phyloP scores from a whole-genome alignment of 2,888 invertebrate species.

The Pammene aurita region DNA sequence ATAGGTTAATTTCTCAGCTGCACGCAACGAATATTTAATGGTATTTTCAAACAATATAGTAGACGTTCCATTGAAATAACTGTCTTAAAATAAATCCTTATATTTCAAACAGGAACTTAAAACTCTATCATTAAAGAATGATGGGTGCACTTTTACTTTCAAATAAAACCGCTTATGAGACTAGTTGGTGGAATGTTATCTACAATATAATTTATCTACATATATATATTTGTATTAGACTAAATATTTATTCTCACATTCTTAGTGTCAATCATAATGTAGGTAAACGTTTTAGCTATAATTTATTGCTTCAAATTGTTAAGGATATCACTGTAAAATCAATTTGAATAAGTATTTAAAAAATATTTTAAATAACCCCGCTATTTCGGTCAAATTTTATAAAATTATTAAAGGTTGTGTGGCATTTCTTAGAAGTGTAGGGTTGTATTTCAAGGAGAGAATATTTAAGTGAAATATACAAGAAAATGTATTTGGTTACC shows the following conservation, averaged over 20 bases:
- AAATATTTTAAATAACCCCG: no score
- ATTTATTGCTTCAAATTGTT: constrained; percentile 22
- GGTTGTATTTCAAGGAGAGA: background rate
- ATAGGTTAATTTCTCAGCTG: constrained; percentile 10
- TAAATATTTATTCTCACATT: constrained; percentile 29
- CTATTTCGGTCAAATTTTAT: no score
- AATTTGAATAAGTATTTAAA: background rate
- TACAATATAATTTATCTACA: constrained; percentile 57
- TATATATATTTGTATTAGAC: constrained; percentile 35
- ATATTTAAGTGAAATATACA: constrained; percentile 11
- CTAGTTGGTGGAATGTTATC: constrained; percentile 77
- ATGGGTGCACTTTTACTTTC: constrained; percentile 30
- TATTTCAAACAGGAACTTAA: constrained; percentile 45
- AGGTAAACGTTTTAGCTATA: constrained; percentile 19
- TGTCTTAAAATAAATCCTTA: constrained; percentile 29
- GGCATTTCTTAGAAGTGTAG: constrained; percentile 15
- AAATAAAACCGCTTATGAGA: constrained; percentile 63
- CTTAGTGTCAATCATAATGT: constrained; percentile 24
- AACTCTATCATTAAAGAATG: constrained; percentile 37
- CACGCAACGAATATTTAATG: constrained; percentile 7
- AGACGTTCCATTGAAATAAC: constrained; percentile 41
- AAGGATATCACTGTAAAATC: constrained; percentile 9
- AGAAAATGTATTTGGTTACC: background rate
- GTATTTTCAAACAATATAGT: constrained; percentile 37
- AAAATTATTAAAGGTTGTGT: background rate